Evolutionary conservation across 1,140 invertebrate species (phyloP).

Genomic region (Brachionus rotundiformis): DNA sequence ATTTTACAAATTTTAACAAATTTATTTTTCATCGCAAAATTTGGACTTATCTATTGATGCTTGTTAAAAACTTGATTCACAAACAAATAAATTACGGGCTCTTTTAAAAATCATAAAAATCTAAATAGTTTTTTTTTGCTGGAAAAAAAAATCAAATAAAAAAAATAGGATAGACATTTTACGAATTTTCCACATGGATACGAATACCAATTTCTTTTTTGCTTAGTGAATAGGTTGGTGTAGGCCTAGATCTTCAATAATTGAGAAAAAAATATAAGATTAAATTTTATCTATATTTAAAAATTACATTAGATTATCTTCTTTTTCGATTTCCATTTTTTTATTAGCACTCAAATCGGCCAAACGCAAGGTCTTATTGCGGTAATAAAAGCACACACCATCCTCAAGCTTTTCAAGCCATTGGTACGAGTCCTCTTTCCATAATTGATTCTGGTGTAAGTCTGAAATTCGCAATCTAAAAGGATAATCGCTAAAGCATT

Average conservation of each 20-base stretch:
- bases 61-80: not conserved
- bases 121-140: not conserved
- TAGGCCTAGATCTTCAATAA: not conserved
- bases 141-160: not conserved
- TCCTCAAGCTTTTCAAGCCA: constrained; percentile 37
- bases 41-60: not conserved
- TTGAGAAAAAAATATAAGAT: not conserved
- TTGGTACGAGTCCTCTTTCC: constrained; percentile 21
- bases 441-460: not conserved
- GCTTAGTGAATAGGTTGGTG: not conserved
- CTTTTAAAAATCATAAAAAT: not conserved
- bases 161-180: not conserved
- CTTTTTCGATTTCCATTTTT: constrained; percentile 33
- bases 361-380: constrained; percentile 33
- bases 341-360: not conserved
- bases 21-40: not conserved
- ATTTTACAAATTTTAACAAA: not conserved
- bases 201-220: constrained; percentile 40
- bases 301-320: constrained; percentile 37
- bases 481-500: constrained; percentile 29
- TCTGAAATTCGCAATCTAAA: constrained; percentile 25
- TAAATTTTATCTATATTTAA: too few species aligned
- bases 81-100: constrained; percentile 2
- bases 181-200: constrained; percentile 48
- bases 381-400: constrained; percentile 33